Evolutionary conservation across 2,888 invertebrate genomes (phyloP).

Genomic region (Nipponacmea schrenckii): DNA sequence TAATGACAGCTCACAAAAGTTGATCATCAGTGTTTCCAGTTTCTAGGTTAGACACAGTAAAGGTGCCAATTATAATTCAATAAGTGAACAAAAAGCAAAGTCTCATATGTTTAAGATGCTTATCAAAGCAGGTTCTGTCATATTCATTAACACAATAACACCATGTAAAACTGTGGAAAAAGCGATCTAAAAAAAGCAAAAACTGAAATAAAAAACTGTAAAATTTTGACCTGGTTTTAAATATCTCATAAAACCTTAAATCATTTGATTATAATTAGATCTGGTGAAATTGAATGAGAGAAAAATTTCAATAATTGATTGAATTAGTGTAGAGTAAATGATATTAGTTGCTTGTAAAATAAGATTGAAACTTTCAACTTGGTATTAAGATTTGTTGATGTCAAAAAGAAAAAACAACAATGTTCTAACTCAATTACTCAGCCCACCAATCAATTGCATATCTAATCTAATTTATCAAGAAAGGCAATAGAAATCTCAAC

Average conservation of each 20-base stretch:
- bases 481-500: neutral
- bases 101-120: too few relatives aligned
- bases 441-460: conserved; percentile 7
- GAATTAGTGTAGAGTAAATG: neutral
- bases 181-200: too few relatives aligned
- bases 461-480: neutral
- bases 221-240: neutral
- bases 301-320: conserved; percentile 5
- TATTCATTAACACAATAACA: too few relatives aligned
- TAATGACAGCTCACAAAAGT: too few relatives aligned
- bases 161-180: too few relatives aligned
- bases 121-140: too few relatives aligned
- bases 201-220: neutral
- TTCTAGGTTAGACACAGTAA: too few relatives aligned
- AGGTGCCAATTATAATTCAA: too few relatives aligned
- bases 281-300: neutral
- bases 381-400: neutral
- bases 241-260: neutral
- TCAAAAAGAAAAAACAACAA: conserved; percentile 8
- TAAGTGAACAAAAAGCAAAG: too few relatives aligned
- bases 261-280: neutral
- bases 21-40: too few relatives aligned
- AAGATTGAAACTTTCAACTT: conserved; percentile 5
- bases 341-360: conserved; percentile 5
- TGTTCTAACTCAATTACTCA: conserved; percentile 6